Evolutionary conservation across 2,113 vertebrate species (phyloP).

Genomic region (Brachypodius melanocephalos): DNA sequence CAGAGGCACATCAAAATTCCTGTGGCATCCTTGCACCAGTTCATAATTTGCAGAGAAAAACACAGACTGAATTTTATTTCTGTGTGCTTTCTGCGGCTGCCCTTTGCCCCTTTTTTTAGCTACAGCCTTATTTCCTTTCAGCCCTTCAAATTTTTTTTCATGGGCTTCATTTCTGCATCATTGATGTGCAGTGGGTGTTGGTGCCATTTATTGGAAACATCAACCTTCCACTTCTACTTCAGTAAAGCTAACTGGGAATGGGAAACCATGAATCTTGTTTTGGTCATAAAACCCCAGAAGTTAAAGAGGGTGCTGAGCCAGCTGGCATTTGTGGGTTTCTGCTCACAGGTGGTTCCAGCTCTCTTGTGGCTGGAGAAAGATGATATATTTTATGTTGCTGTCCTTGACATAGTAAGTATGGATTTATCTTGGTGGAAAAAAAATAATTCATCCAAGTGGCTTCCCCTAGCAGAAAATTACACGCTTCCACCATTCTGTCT

Average conservation of each 20-base stretch:
- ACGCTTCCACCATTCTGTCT: not conserved
- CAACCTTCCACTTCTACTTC: not conserved
- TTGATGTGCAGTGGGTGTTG: not conserved
- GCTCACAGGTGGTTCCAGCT: not conserved
- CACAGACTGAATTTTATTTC: not conserved
- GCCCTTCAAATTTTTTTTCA: not conserved
- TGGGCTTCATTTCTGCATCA: not conserved
- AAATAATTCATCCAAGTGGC: not conserved
- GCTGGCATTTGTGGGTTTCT: not conserved
- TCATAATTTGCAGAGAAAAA: not conserved
- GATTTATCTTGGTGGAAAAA: not conserved
- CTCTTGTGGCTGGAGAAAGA: not conserved
- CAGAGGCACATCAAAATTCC: not conserved
- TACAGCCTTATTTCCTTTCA: not conserved
- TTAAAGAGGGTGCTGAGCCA: not conserved
- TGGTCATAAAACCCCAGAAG: not conserved
- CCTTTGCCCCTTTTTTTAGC: not conserved
- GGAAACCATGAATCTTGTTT: not conserved
- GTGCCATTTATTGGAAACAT: not conserved
- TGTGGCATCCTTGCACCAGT: not conserved
- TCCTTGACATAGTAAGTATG: not conserved
- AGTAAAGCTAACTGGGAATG: not conserved
- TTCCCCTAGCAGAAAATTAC: not conserved
- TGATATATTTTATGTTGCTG: not conserved
- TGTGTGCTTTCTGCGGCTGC: not conserved